Evolutionary conservation across 1,140 invertebrate species (phyloP), one percentile per base, ranked within the genome.

Genomic region (Rhizoglyphus robini): DNA sequence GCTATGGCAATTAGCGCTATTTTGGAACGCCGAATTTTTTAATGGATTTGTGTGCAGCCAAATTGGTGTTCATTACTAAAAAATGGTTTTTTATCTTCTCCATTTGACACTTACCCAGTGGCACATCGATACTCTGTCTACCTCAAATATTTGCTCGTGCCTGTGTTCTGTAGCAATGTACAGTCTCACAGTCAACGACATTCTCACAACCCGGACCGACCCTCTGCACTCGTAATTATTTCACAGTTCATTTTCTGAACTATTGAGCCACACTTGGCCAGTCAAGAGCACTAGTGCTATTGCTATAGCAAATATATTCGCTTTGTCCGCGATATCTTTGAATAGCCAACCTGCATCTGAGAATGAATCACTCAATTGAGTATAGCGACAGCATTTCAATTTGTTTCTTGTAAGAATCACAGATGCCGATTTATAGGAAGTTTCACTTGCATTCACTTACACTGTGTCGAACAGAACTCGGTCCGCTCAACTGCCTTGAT

Each of bases 61-160:
- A 54, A 54, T 54, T 23, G 51, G 23, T 5, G 51, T 23, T 54
- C 51, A 54, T 54, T 54, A 54, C 8, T 23, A 54, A 54, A 54
- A 54, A 54, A 8, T 8, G 8, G 8, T 32, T 15, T n/a, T 8
- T 54, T 54, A 8, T 54, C 8, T 54, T 8, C 51, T 5, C 51
- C 51, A 54, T 54, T 54, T 54, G 51, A 54, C 51, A 54, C 51
- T 54, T 54, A 54, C 51, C 23, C 51, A 32, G 5, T 32, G 8
- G 51, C 23, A 23, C 20, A 8, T 20, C 51, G 20, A 54, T 54
- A 54, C 20, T 11, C 20, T 25, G 8, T 54, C 23, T 54, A 54
- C 51, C 51, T 54, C 51, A 54, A 54, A 54, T 54, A 54, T 54
- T 54, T 20, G 36, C 18, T 41, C 36, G 36, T 41, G 8, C 8